phyloP scores from a whole-genome alignment of 2,888 invertebrate species.

The Nymphalis c-album region DNA sequence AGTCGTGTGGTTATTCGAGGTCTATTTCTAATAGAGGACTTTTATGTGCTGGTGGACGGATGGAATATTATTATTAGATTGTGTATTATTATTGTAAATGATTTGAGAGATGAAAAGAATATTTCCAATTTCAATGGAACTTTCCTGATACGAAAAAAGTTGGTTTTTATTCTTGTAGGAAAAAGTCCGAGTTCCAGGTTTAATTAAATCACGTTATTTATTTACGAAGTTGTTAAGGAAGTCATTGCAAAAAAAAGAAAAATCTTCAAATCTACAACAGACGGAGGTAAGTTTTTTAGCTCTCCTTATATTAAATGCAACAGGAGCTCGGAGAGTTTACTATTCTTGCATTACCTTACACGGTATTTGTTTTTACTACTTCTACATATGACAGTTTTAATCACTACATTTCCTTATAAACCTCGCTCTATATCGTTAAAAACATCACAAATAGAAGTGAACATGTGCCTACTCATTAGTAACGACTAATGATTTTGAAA shows the following conservation, averaged over 20 bases:
- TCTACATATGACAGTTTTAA: slow-evolving; percentile 23
- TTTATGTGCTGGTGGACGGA: too few species aligned
- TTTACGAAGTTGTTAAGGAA: neutral
- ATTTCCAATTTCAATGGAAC: too few species aligned
- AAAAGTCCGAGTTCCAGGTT: too few species aligned
- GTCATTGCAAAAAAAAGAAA: neutral
- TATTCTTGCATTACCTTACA: slow-evolving; percentile 1
- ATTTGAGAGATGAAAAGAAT: too few species aligned
- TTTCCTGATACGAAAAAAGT: too few species aligned
- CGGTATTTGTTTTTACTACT: slow-evolving; percentile 17
- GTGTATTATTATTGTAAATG: too few species aligned
- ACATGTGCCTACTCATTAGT: slow-evolving; percentile 20
- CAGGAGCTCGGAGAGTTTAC: neutral
- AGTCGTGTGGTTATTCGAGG: too few species aligned
- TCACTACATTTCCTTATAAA: slow-evolving; percentile 21
- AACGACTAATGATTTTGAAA: slow-evolving; percentile 6
- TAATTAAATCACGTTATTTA: too few species aligned
- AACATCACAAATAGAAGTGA: slow-evolving; percentile 6
- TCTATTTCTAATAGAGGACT: too few species aligned
- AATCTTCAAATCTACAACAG: neutral
- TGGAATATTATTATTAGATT: too few species aligned
- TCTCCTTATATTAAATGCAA: neutral
- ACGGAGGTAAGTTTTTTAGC: neutral
- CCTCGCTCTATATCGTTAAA: slow-evolving; percentile 9
- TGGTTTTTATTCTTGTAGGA: too few species aligned